Conservation (phyloP, 2,797 vertebrate species). For the Nyctibius grandis region DNA sequence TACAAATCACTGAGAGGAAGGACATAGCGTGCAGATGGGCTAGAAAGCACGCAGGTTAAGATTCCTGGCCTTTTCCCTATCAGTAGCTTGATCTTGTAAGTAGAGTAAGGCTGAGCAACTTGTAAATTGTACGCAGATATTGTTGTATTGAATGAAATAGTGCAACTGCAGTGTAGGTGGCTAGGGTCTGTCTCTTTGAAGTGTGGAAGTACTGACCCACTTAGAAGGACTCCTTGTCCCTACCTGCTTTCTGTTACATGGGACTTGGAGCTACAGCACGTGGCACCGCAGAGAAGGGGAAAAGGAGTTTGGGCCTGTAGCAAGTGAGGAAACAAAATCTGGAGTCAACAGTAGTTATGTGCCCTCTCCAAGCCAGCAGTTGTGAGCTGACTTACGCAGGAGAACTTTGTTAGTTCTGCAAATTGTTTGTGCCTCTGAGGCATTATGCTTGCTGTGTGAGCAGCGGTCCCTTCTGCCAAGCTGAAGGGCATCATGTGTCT, state of each 20-base stretch:
- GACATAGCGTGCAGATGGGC: neutral
- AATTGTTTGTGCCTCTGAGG: neutral
- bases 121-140: neutral
- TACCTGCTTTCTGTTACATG: neutral
- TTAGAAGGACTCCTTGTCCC: neutral
- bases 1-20: neutral
- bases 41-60: neutral
- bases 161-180: no score
- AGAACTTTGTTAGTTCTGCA: neutral
- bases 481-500: neutral
- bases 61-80: neutral
- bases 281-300: neutral
- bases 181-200: neutral
- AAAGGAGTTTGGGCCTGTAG: neutral
- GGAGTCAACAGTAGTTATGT: neutral
- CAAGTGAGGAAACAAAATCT: neutral
- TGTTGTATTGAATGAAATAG: neutral
- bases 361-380: neutral
- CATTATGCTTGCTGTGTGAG: neutral
- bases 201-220: neutral
- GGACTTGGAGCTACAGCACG: neutral
- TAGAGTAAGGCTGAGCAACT: neutral
- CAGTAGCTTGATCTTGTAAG: neutral
- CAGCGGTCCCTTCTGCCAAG: neutral
- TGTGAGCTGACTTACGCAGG: accelerated